A percentile compares a stretch with the other conserved stretches of the same genome.
phyloP scores from a whole-genome alignment of 1,140 invertebrate genomes.

The Drosophila equinoxialis region DNA sequence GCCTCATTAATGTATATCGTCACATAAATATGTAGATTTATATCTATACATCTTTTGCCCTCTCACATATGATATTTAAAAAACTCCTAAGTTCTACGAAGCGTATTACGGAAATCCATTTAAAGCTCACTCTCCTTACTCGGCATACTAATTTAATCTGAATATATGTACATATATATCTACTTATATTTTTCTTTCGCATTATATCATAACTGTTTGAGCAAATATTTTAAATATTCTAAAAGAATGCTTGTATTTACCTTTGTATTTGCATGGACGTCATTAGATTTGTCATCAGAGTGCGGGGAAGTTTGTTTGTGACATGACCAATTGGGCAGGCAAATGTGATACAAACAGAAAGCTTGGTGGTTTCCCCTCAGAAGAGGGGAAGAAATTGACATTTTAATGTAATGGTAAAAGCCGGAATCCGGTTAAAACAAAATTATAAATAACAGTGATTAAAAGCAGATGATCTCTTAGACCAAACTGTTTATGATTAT shows the following conservation, averaged over 20 bases:
- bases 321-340: neutral
- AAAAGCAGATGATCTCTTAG: neutral
- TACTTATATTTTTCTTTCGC: neutral
- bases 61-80: neutral
- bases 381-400: too few species aligned
- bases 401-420: conserved; percentile 11
- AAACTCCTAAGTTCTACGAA: conserved; percentile 31
- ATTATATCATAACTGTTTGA: conserved; percentile 18
- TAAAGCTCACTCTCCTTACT: conserved; percentile 21
- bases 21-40: neutral
- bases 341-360: conserved; percentile 16
- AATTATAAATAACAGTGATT: too few species aligned
- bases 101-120: conserved; percentile 38
- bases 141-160: conserved; percentile 20
- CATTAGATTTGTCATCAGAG: conserved; percentile 44
- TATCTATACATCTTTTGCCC: neutral
- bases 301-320: conserved; percentile 39
- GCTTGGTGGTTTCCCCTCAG: conserved; percentile 34
- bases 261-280: conserved; percentile 19
- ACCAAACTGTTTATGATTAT: too few species aligned
- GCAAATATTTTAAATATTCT: conserved; percentile 45
- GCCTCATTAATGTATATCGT: neutral
- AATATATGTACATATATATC: too few species aligned
- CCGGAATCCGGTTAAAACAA: neutral
- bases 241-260: conserved; percentile 14